phyloP scores from a whole-genome alignment of 2,888 invertebrate species.

The Tricholauxania praeusta region DNA sequence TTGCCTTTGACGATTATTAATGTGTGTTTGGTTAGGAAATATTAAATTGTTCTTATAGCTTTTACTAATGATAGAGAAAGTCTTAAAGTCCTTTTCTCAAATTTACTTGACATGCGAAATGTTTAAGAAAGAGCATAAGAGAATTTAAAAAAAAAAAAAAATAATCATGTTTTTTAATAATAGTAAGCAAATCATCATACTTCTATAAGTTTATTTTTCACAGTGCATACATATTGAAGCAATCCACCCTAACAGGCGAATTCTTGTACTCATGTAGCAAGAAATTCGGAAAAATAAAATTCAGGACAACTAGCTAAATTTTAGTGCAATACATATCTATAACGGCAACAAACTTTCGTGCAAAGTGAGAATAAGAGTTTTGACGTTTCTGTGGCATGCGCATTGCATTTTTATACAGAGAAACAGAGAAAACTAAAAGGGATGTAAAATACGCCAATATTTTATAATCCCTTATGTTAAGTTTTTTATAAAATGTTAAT shows the following conservation, averaged over 20 bases:
- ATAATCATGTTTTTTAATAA: too few species aligned
- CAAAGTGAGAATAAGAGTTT: neutral
- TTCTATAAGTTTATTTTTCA: neutral
- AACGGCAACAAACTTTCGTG: neutral
- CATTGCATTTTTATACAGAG: neutral
- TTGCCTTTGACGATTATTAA: too few species aligned
- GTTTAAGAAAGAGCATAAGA: too few species aligned
- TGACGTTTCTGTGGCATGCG: conserved; percentile 26
- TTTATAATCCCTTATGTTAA: neutral
- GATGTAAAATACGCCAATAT: neutral
- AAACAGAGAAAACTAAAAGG: neutral
- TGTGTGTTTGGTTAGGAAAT: too few species aligned
- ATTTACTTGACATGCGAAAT: too few species aligned
- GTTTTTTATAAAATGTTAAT: too few species aligned
- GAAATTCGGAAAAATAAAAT: conserved; percentile 1
- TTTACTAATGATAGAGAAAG: too few species aligned
- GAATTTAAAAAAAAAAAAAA: too few species aligned
- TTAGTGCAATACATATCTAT: neutral
- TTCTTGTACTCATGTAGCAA: neutral
- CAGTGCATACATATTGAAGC: neutral
- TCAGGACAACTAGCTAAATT: conserved; percentile 29
- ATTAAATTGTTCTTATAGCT: too few species aligned
- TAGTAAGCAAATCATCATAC: neutral
- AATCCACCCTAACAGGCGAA: neutral
- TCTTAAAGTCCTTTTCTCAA: neutral